Percentiles rank a stretch among this genome's conserved stretches.
These are phyloP conservation scores for Ellobius talpinus DNA, from an alignment of 2,113 vertebrate genomes.

Conservation along the genomic window DNA sequence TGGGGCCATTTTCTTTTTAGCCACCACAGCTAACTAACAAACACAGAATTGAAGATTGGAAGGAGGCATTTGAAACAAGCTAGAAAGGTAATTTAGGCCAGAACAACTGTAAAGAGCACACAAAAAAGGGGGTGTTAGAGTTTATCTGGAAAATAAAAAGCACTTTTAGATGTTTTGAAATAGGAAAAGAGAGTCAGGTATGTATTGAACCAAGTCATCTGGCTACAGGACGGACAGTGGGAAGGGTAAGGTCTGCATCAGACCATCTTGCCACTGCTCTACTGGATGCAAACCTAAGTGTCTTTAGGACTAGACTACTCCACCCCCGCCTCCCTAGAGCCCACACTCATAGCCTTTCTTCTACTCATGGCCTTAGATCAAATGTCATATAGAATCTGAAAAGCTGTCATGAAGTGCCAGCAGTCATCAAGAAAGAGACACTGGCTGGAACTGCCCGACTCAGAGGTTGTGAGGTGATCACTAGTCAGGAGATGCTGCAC, in stretches of 20 bases:
- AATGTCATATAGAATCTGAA: constrained; percentile 16
- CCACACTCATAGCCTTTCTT: neutral
- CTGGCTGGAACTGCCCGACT: neutral
- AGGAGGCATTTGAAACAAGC: neutral
- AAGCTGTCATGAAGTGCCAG: neutral
- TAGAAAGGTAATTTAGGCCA: neutral
- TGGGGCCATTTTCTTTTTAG: neutral
- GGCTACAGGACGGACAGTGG: neutral
- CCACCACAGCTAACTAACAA: neutral
- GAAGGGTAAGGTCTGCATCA: neutral
- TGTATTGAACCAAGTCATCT: neutral
- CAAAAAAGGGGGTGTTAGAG: neutral
- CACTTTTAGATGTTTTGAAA: constrained; percentile 11
- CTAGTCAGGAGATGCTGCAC: neutral
- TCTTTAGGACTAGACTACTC: neutral
- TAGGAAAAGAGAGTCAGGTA: neutral
- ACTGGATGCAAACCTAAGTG: neutral
- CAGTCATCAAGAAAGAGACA: neutral
- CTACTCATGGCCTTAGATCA: neutral
- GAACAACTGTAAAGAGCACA: neutral
- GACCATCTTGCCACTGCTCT: neutral
- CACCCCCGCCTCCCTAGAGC: neutral
- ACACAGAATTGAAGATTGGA: neutral
- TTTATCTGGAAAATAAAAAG: neutral
- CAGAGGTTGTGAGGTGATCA: neutral